These are phyloP conservation scores for Aptenodytes forsteri DNA, from an alignment of 2,113 vertebrate species.

Conservation along the genomic window DNA sequence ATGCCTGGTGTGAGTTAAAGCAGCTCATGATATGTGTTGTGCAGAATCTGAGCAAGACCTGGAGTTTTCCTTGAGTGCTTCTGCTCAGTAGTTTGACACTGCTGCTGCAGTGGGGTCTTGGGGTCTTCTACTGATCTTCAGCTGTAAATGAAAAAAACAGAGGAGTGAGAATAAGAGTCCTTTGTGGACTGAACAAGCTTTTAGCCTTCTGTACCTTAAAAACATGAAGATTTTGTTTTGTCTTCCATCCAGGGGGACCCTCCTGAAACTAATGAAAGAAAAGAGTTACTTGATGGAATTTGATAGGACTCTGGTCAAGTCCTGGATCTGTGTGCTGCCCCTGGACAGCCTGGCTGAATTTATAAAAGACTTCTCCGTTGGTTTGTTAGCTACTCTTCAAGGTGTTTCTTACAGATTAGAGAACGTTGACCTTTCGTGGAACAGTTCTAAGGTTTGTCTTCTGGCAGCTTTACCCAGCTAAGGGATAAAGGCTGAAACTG, in stretches of 20 bases:
- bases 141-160: not conserved
- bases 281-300: conserved; percentile 71
- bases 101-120: not conserved
- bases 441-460: conserved; percentile 42
- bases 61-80: not conserved
- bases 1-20: not conserved
- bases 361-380: not conserved
- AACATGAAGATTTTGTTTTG: not conserved
- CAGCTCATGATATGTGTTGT: not conserved
- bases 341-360: conserved; percentile 66
- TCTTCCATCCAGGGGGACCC: not conserved
- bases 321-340: conserved; percentile 81
- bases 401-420: conserved; percentile 59
- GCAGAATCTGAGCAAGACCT: not conserved
- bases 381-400: conserved; percentile 73
- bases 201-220: not conserved
- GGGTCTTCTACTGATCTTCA: not conserved
- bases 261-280: conserved; percentile 67
- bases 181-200: not conserved
- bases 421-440: accelerated
- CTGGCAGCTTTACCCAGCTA: not conserved
- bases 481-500: not conserved
- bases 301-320: conserved; percentile 73
- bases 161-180: not conserved
- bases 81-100: not conserved